These are phyloP conservation scores for Suncus etruscus DNA, from an alignment of 2,113 vertebrate species.

Conservation along the genomic window DNA sequence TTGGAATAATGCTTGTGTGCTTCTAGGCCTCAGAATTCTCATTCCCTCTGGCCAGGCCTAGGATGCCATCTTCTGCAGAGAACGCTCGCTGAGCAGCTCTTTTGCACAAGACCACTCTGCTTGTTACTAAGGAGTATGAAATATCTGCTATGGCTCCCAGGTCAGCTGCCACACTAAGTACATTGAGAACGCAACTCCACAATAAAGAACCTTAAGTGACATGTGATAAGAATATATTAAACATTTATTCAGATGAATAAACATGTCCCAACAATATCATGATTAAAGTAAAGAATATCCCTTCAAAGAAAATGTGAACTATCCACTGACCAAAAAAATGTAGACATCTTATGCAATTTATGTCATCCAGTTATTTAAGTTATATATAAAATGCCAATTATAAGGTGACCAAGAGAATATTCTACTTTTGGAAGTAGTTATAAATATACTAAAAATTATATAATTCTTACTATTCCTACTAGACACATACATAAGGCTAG, in stretches of 20 bases:
- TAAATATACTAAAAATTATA: neutral
- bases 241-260: constrained; percentile 31
- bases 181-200: neutral
- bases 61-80: constrained; percentile 28
- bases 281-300: constrained; percentile 25
- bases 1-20: neutral
- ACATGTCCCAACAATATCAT: neutral
- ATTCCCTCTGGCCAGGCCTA: neutral
- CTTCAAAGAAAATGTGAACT: neutral
- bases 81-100: neutral
- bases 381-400: neutral
- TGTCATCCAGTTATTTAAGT: too few relatives aligned
- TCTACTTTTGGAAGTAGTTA: neutral
- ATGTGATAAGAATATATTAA: neutral
- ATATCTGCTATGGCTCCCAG: neutral
- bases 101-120: too few relatives aligned
- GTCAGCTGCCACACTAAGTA: neutral
- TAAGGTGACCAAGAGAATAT: neutral
- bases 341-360: neutral
- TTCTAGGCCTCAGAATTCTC: constrained; percentile 7
- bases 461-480: neutral
- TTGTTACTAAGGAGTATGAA: too few relatives aligned
- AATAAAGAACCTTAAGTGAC: neutral
- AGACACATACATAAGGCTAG: neutral
- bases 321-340: constrained; percentile 39